A percentile compares a stretch with the other conserved stretches of the same genome.
phyloP scores from a whole-genome alignment of 1,140 invertebrate genomes.

The Charaxes varanes region DNA sequence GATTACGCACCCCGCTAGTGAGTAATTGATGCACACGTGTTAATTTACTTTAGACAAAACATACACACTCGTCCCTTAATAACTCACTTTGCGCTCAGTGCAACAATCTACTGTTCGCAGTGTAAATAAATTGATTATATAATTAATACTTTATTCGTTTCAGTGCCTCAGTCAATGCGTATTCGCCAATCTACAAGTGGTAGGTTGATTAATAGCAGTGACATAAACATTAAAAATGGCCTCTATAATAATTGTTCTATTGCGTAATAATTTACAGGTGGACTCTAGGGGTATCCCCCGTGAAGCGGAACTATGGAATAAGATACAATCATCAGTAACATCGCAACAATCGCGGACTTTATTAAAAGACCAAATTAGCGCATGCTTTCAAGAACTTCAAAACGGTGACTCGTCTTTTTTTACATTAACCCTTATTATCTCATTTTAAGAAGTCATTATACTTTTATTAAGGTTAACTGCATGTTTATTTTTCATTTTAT shows the following conservation, averaged over 20 bases:
- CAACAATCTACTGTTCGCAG: no score
- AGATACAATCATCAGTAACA: constrained; percentile 43
- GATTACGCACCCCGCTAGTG: no score
- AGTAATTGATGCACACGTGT: no score
- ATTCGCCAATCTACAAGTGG: constrained; percentile 61
- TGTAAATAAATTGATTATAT: neutral
- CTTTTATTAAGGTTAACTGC: no score
- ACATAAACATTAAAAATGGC: neutral
- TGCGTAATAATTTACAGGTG: constrained; percentile 31
- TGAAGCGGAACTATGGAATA: constrained; percentile 54
- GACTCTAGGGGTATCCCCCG: constrained; percentile 53
- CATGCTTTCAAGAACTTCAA: constrained; percentile 58
- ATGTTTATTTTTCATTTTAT: no score
- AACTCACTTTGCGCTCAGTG: neutral
- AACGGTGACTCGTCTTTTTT: constrained; percentile 35
- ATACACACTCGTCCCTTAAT: no score
- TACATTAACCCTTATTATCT: no score
- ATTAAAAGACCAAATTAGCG: constrained; percentile 42
- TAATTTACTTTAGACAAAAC: no score
- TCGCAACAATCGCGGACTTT: constrained; percentile 49
- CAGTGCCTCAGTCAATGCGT: constrained; percentile 65
- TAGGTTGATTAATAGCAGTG: constrained; percentile 24
- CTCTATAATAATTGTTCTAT: neutral
- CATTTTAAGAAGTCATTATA: no score
- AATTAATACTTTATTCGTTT: constrained; percentile 24